A percentile compares a stretch with the other conserved stretches of the same genome.
phyloP scores from a whole-genome alignment of 2,888 invertebrate genomes.

The Drosophila austrosaltans region DNA sequence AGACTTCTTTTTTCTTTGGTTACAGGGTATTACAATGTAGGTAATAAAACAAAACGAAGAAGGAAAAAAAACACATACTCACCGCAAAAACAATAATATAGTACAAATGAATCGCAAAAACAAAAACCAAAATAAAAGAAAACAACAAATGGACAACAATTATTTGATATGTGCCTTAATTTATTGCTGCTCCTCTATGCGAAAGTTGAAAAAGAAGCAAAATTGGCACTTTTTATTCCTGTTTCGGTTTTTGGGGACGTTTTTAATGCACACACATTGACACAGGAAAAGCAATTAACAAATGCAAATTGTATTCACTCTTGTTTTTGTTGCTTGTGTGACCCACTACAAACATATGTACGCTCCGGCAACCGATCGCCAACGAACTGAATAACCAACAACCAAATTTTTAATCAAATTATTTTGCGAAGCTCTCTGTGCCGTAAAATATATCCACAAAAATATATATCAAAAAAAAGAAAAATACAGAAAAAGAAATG shows the following conservation, averaged over 20 bases:
- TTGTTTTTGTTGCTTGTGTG: constrained; percentile 10
- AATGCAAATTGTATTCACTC: constrained; percentile 39
- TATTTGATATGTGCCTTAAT: constrained; percentile 56
- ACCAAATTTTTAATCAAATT: constrained; percentile 38
- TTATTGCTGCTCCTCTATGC: constrained; percentile 40
- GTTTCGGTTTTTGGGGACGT: neutral
- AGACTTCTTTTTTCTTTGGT: too few species aligned
- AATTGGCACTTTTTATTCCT: constrained; percentile 3
- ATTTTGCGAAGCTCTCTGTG: neutral
- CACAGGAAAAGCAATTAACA: constrained; percentile 54
- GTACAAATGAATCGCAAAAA: constrained; percentile 12
- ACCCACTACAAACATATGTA: neutral
- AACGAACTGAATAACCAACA: constrained; percentile 49
- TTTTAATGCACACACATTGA: constrained; percentile 20
- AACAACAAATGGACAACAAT: constrained; percentile 13
- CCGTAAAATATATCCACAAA: constrained; percentile 33
- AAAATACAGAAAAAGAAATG: neutral
- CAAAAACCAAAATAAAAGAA: neutral
- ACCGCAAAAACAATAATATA: constrained; percentile 16
- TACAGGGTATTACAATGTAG: constrained; percentile 17
- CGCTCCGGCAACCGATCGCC: constrained; percentile 30
- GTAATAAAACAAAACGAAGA: constrained; percentile 7
- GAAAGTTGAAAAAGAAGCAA: constrained; percentile 1
- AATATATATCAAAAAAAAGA: constrained; percentile 26
- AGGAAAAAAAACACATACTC: neutral